Percentiles rank a stretch among this genome's conserved stretches.
Evolutionary conservation across 1,140 invertebrate genomes (phyloP).

Genomic region (Sitophilus oryzae): DNA sequence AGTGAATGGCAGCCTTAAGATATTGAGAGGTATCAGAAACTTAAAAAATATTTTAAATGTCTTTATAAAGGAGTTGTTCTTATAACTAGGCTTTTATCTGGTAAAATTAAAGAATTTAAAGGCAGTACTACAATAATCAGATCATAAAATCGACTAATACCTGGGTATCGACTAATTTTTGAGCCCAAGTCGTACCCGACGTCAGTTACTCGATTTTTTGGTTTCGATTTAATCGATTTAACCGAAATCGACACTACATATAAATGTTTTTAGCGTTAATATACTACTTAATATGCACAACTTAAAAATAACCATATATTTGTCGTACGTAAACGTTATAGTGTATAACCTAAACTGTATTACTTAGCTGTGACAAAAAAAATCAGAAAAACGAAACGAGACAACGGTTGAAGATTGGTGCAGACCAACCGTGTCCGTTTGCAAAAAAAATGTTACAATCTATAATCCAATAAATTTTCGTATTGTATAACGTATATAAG

Average conservation of each 20-base stretch:
- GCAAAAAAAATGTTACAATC: constrained; percentile 4
- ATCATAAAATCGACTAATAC: not conserved
- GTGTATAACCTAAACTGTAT: not conserved
- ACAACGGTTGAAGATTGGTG: not conserved
- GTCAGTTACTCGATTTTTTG: not conserved
- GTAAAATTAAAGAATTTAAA: too few species aligned
- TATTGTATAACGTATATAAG: not conserved
- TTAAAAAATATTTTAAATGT: too few species aligned
- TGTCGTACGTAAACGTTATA: not conserved
- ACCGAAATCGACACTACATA: not conserved
- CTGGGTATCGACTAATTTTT: not conserved
- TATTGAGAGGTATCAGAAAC: too few species aligned
- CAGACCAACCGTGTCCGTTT: not conserved
- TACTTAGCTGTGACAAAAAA: not conserved
- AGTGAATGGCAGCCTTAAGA: too few species aligned
- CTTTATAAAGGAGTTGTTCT: too few species aligned
- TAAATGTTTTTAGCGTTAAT: not conserved
- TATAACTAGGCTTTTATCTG: too few species aligned
- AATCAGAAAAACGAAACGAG: not conserved
- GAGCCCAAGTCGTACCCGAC: not conserved
- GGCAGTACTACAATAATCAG: too few species aligned
- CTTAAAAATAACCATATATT: not conserved
- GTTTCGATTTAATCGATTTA: not conserved
- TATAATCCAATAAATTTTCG: not conserved
- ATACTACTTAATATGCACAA: not conserved